Conservation (phyloP, 2,797 vertebrate genomes). For the Chiloscyllium punctatum region DNA sequence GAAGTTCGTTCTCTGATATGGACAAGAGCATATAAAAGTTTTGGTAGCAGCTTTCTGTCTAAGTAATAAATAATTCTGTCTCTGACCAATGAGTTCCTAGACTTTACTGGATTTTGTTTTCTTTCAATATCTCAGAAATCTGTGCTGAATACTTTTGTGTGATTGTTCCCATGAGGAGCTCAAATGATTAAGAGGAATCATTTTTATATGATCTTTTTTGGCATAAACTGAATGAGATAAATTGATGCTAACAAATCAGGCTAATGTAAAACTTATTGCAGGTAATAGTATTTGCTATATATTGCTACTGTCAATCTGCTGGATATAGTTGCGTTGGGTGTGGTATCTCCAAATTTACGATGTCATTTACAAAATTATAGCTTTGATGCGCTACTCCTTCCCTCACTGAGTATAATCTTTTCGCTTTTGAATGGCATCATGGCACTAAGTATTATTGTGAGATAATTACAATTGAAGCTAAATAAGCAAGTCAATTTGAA, state of each 20-base stretch:
- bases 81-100: not conserved
- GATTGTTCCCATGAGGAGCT: not conserved
- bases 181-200: not conserved
- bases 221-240: not conserved
- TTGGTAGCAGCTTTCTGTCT: not conserved
- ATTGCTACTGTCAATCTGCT: not conserved
- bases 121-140: not conserved
- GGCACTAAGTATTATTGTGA: not conserved
- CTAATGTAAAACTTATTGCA: not conserved
- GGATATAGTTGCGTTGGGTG: not conserved
- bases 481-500: not conserved
- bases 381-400: not conserved
- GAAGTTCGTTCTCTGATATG: not conserved
- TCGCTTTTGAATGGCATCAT: not conserved
- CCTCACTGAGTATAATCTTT: not conserved
- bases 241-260: not conserved
- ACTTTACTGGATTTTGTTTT: not conserved
- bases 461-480: not conserved
- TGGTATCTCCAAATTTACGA: not conserved
- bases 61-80: not conserved
- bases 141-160: not conserved
- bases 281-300: not conserved
- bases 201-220: not conserved
- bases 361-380: not conserved
- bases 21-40: not conserved